Conservation (phyloP, 1,140 invertebrate genomes). For the Carposina sasakii region DNA sequence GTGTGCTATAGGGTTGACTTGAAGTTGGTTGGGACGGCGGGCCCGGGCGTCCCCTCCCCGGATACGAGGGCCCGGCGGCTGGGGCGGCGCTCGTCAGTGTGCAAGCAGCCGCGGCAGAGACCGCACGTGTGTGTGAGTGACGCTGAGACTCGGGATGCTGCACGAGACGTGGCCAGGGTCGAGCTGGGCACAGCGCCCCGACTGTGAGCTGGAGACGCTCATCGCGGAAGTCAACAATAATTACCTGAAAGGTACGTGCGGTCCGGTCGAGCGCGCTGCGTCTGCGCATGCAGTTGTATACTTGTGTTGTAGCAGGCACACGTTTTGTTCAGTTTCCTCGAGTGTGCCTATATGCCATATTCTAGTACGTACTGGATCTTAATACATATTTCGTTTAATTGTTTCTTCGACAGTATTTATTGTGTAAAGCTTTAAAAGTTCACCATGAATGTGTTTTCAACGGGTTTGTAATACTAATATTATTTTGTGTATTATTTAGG, state of each 20-base stretch:
- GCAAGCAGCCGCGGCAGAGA: conserved; percentile 13
- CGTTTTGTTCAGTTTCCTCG: no score
- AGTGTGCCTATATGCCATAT: no score
- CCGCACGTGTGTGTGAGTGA: conserved; percentile 19
- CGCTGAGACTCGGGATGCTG: conserved; percentile 36
- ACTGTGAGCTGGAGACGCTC: conserved; percentile 48
- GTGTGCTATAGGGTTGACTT: conserved; percentile 11
- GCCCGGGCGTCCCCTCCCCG: conserved; percentile 1
- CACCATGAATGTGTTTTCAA: no score
- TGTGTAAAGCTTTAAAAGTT: no score
- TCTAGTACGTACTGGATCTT: no score
- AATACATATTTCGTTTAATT: no score
- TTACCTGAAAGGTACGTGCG: conserved; percentile 40
- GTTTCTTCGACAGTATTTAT: no score
- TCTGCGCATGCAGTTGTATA: neutral
- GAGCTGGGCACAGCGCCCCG: conserved; percentile 32
- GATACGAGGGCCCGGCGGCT: conserved; percentile 7
- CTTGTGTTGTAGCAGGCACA: neutral
- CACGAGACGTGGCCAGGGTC: conserved; percentile 46
- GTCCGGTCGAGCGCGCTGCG: neutral
- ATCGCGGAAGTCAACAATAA: conserved; percentile 59
- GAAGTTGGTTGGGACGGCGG: neutral
- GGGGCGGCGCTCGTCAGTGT: conserved; percentile 15
- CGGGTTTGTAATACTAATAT: no score
- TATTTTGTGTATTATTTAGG: no score